A percentile compares a stretch with the other conserved stretches of the same genome.
Evolutionary conservation across 2,797 vertebrate species (phyloP).

Genomic region (Avahi laniger): DNA sequence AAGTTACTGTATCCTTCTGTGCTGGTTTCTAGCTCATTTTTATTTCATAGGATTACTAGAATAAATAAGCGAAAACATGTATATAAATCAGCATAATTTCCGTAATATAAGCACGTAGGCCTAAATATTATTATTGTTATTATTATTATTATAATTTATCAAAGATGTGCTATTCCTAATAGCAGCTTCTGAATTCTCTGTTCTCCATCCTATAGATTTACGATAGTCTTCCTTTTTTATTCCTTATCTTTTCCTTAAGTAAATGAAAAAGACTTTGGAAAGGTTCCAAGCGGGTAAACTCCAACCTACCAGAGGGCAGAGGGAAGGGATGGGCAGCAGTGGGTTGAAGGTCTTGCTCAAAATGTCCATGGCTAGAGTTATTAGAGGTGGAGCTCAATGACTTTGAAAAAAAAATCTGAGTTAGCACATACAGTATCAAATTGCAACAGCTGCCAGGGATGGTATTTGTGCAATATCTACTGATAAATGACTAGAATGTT

Average conservation of each 20-base stretch:
- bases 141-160: background rate
- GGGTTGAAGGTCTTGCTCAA: background rate
- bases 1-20: background rate
- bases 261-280: background rate
- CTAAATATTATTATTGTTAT: background rate
- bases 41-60: background rate
- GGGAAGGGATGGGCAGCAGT: rapidly evolving
- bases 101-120: background rate
- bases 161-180: background rate
- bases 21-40: background rate
- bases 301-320: too few species aligned
- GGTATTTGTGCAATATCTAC: slow-evolving; percentile 34
- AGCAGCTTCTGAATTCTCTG: background rate
- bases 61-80: background rate
- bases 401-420: background rate
- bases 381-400: background rate
- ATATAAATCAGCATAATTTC: background rate
- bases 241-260: background rate
- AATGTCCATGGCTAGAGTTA: background rate
- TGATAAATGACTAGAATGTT: slow-evolving; percentile 43
- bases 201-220: background rate
- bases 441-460: background rate
- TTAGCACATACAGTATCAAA: background rate
- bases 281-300: background rate
- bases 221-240: background rate